Percentiles rank a stretch among this genome's conserved stretches.
Conservation (phyloP, 2,113 vertebrate species). For the Vulpes vulpes region DNA sequence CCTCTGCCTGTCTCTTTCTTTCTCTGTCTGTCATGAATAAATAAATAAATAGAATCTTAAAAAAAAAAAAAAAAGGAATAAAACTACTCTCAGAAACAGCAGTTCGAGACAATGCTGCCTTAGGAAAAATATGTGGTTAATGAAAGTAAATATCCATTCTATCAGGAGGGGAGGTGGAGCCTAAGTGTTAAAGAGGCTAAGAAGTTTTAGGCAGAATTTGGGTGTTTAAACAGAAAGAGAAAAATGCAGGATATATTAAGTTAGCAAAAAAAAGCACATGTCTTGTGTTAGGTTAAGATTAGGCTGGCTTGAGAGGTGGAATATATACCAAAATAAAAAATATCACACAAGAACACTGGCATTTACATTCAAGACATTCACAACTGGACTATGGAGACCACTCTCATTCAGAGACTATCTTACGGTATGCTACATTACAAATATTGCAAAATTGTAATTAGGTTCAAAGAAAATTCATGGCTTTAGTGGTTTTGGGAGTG, state of each 20-base stretch:
- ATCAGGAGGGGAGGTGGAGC: neutral
- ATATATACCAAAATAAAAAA: neutral
- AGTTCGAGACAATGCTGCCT: neutral
- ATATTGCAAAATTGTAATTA: neutral
- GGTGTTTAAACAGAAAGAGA: neutral
- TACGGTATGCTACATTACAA: neutral
- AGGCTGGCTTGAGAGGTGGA: neutral
- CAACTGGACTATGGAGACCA: neutral
- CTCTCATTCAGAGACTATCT: neutral
- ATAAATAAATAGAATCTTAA: no score
- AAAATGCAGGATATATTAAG: neutral
- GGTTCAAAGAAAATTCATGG: conserved; percentile 4
- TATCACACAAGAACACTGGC: neutral
- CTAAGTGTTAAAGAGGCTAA: neutral
- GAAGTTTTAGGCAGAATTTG: neutral
- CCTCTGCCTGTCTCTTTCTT: no score
- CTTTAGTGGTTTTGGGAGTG: neutral
- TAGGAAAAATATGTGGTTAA: neutral
- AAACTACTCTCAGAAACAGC: neutral
- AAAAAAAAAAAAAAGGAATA: neutral
- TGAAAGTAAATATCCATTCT: neutral
- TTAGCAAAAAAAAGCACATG: neutral
- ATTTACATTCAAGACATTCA: conserved; percentile 16
- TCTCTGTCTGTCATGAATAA: no score
- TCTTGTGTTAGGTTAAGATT: neutral